Percentiles rank a stretch among this genome's conserved stretches.
phyloP scores from a whole-genome alignment of 1,140 invertebrate species.

The Campoletis sonorensis region DNA sequence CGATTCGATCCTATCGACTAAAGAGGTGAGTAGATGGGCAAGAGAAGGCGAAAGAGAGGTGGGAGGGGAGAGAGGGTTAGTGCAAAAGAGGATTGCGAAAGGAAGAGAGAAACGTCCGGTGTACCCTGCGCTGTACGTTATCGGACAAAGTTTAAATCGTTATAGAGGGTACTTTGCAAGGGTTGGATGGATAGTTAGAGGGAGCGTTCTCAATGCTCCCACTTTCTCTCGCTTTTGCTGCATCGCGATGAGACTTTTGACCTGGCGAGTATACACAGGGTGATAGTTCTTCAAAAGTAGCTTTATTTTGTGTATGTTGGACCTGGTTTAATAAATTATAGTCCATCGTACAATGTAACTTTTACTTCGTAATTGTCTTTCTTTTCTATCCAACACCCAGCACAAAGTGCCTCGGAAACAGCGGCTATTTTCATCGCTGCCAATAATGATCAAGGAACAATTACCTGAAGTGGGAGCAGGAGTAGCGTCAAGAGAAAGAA shows the following conservation, averaged over 20 bases:
- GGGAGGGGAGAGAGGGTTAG: neutral
- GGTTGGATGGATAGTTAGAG: constrained; percentile 39
- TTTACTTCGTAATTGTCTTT: neutral
- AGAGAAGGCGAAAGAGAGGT: neutral
- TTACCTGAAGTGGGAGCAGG: neutral
- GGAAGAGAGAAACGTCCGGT: constrained; percentile 42
- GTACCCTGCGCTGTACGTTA: constrained; percentile 28
- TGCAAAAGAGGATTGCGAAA: constrained; percentile 39
- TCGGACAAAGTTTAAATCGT: constrained; percentile 45
- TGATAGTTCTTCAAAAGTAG: constrained; percentile 11
- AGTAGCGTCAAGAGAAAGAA: neutral
- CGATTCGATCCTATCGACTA: constrained; percentile 35
- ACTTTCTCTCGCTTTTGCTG: neutral
- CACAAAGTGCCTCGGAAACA: neutral
- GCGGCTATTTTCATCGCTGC: neutral
- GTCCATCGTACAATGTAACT: neutral
- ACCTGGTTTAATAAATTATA: constrained; percentile 14
- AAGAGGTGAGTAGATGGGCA: constrained; percentile 21
- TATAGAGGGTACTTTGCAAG: constrained; percentile 44
- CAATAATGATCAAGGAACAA: constrained; percentile 2
- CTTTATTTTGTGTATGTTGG: neutral
- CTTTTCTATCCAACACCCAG: neutral
- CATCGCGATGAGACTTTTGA: constrained; percentile 20
- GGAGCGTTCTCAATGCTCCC: neutral
- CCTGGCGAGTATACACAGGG: neutral